Base-by-base conservation (phyloP, 2,888 invertebrate species). In the Cephus pygmeus region DNA sequence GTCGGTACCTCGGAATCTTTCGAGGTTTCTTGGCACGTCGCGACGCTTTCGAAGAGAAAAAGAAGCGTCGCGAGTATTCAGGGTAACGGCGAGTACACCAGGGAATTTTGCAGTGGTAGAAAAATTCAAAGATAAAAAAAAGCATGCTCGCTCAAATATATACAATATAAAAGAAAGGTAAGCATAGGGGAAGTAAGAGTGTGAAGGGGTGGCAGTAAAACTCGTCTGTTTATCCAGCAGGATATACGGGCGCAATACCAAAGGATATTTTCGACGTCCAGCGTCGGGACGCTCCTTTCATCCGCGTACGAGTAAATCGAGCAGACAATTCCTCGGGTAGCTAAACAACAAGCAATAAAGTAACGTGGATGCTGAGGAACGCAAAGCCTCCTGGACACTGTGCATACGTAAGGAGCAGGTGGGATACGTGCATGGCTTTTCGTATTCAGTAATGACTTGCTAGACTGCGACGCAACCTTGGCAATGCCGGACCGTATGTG, bases 341-440 rank as follows among this genome's bases (percentile, higher is more conserved):
- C 56, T 9, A 56, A 56, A 56, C 56, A 56, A 56, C 40, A 34
- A 34, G 71, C 71, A 31, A 71, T 71, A 71, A 71, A 71, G 30
- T 71, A 71, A 71, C 6, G 71, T 34, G 34, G 56, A 74, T 35
- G 35, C 69, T 68, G 12, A 75, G 75, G 76, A 77, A 76, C 75
- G 78, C 69, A 73, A 69, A 68, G 73, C 36, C 75, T 9, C 56
- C 76, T 68, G 75, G 75, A 76, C 79, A 34, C 35, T 75, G 81
- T 77, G 83, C 84, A 84, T 84, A 82, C 81, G 79, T 82, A 84
- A 84, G 56, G 23, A 56, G 84, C 79, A 77, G 12, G 71, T 78
- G 80, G 75, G 40, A 81, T 84, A 84, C 84, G 84, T 84, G 84
- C 79, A 23, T 76, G 78, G 84, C 80, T 84, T 84, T 73, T 76